A percentile compares a stretch with the other conserved stretches of the same genome.
Conservation (phyloP, 2,797 vertebrate genomes). For the Chlorospingus semifuscus region DNA sequence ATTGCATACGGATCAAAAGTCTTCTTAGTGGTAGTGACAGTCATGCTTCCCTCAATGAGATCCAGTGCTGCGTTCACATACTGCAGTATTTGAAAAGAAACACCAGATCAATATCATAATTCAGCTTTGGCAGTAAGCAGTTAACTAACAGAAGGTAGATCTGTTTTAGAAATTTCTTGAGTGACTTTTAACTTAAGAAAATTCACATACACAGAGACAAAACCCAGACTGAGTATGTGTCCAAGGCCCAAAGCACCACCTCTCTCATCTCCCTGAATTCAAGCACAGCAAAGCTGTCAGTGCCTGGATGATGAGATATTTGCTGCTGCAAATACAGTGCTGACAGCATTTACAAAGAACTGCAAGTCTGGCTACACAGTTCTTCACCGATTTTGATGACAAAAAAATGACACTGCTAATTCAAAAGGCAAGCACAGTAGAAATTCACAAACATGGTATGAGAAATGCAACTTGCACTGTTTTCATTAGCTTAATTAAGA, state of each 20-base stretch:
- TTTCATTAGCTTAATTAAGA: not conserved
- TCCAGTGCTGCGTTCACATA: constrained; percentile 86
- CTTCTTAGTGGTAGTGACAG: constrained; percentile 91
- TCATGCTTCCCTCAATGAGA: constrained; percentile 95
- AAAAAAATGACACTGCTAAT: not conserved
- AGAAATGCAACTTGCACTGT: not conserved
- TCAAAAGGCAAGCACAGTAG: not conserved
- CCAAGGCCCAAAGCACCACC: not conserved
- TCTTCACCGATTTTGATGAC: not conserved
- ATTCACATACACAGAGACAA: not conserved
- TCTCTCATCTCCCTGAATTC: not conserved
- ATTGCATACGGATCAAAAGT: constrained; percentile 93
- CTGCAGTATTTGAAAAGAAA: constrained; percentile 68
- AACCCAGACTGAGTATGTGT: rapidly evolving
- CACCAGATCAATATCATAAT: rapidly evolving
- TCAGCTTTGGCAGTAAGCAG: not conserved
- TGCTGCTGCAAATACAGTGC: not conserved
- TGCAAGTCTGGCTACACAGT: not conserved
- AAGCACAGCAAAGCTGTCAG: not conserved
- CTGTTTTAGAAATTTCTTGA: not conserved
- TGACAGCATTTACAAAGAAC: not conserved
- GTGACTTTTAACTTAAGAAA: not conserved
- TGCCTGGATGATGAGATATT: rapidly evolving
- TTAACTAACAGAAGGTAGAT: not conserved
- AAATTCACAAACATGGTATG: not conserved